Conservation (phyloP, 1,140 invertebrate species). For the Wasmannia auropunctata region DNA sequence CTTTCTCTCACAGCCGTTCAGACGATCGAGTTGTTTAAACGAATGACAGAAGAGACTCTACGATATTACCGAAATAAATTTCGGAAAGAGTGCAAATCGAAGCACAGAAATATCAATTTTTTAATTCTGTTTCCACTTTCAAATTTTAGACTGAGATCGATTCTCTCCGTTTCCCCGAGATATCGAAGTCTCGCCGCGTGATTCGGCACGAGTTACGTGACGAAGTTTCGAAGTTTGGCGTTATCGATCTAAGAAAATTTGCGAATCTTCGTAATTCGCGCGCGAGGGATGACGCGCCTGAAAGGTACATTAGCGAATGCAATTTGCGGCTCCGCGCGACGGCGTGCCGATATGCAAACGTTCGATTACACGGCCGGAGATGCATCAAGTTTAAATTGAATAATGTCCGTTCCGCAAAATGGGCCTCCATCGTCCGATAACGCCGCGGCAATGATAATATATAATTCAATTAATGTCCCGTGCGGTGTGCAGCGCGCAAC, state of each 20-base stretch:
- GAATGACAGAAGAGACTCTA: background rate
- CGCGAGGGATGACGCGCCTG: slow-evolving; percentile 7
- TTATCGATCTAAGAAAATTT: slow-evolving; percentile 29
- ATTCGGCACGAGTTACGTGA: background rate
- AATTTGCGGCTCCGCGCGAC: slow-evolving; percentile 39
- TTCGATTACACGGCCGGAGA: slow-evolving; percentile 59
- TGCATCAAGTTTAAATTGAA: slow-evolving; percentile 77
- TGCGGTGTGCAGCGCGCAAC: slow-evolving; percentile 33
- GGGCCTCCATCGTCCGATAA: slow-evolving; percentile 72
- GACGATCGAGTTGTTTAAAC: background rate
- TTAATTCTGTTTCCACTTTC: background rate
- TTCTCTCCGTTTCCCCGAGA: background rate
- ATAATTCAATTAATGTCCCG: slow-evolving; percentile 74
- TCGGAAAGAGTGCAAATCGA: background rate
- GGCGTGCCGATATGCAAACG: slow-evolving; percentile 50
- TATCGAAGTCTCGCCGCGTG: background rate
- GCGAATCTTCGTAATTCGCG: slow-evolving; percentile 34
- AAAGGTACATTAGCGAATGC: slow-evolving; percentile 48
- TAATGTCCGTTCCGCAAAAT: slow-evolving; percentile 73
- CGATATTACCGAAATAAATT: too few species aligned
- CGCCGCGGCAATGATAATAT: slow-evolving; percentile 71
- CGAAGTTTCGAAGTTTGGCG: slow-evolving; percentile 15
- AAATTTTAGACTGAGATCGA: slow-evolving; percentile 11
- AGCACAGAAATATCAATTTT: background rate
- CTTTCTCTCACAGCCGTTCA: background rate